Evolutionary conservation across 2,797 vertebrate genomes (phyloP).

Genomic region (Brachyalestes nurse): DNA sequence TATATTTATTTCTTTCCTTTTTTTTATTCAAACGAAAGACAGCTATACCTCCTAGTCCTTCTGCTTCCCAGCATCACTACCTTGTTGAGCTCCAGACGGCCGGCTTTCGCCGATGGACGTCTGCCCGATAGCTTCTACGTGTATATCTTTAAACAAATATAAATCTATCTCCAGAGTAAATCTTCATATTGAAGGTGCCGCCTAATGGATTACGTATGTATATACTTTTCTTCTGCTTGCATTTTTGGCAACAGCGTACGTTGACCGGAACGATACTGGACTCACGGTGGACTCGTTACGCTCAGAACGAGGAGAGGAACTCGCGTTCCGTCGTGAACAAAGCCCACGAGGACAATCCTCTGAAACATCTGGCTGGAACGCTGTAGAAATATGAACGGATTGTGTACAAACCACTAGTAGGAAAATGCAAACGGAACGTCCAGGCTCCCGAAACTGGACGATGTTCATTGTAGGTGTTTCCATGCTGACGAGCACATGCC

Average conservation of each 20-base stretch:
- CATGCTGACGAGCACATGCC: slow-evolving; percentile 77
- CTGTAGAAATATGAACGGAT: slow-evolving; percentile 61
- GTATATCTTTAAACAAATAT: slow-evolving; percentile 91
- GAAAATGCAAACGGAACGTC: slow-evolving; percentile 54
- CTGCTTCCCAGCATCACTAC: slow-evolving; percentile 77
- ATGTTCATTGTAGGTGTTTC: slow-evolving; percentile 79
- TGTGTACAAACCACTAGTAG: slow-evolving; percentile 59
- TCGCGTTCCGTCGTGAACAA: slow-evolving; percentile 22
- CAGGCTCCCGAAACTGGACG: slow-evolving; percentile 62
- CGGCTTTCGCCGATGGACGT: slow-evolving; percentile 85
- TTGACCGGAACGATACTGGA: slow-evolving; percentile 66
- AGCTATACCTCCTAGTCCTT: slow-evolving; percentile 39
- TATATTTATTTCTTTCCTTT: slow-evolving; percentile 37
- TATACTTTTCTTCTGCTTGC: slow-evolving; percentile 79
- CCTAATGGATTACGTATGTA: slow-evolving; percentile 83
- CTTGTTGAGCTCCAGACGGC: slow-evolving; percentile 76
- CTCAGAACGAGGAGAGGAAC: slow-evolving; percentile 13
- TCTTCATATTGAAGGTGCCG: slow-evolving; percentile 99
- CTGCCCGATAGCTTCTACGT: slow-evolving; percentile 72
- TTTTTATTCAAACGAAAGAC: slow-evolving; percentile 15
- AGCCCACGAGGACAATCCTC: slow-evolving; percentile 56
- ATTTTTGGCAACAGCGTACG: slow-evolving; percentile 79
- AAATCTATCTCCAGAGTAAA: slow-evolving; percentile 83
- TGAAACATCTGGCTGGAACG: slow-evolving; percentile 56
- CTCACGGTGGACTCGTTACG: slow-evolving; percentile 45